Evolutionary conservation across 2,888 invertebrate genomes (phyloP).

Genomic region (Aspidiotus rigidus): DNA sequence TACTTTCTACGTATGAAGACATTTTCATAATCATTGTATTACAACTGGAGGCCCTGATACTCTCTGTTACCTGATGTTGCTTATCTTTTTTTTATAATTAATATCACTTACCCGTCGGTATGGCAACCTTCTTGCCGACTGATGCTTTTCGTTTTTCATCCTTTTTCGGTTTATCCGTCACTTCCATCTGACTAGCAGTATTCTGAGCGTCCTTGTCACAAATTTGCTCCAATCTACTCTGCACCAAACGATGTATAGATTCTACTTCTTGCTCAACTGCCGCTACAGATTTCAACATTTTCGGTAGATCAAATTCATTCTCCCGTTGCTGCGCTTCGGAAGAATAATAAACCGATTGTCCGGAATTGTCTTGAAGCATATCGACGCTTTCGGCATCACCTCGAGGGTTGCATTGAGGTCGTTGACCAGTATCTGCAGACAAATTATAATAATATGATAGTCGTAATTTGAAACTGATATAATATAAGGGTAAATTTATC

Average conservation of each 20-base stretch:
- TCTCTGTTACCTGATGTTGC: too few species aligned
- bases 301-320: background rate
- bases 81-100: too few species aligned
- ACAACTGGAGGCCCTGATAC: too few species aligned
- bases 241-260: constrained; percentile 14
- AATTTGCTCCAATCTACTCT: constrained; percentile 14
- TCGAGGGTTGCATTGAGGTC: constrained; percentile 13
- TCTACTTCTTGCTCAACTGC: constrained; percentile 18
- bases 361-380: background rate
- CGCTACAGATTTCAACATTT: constrained; percentile 17
- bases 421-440: constrained; percentile 9
- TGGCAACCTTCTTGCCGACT: too few species aligned
- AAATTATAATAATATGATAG: background rate
- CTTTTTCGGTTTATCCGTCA: background rate
- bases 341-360: background rate
- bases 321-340: background rate
- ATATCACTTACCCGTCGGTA: too few species aligned
- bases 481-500: too few species aligned
- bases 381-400: constrained; percentile 5
- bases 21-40: too few species aligned
- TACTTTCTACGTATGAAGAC: too few species aligned
- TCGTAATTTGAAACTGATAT: too few species aligned
- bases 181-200: background rate
- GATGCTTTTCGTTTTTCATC: background rate
- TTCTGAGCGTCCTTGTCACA: background rate